A percentile compares a stretch with the other conserved stretches of the same genome.
These are phyloP conservation scores for Leptopilina myrica DNA, from an alignment of 2,888 invertebrate genomes.

Conservation along the genomic window DNA sequence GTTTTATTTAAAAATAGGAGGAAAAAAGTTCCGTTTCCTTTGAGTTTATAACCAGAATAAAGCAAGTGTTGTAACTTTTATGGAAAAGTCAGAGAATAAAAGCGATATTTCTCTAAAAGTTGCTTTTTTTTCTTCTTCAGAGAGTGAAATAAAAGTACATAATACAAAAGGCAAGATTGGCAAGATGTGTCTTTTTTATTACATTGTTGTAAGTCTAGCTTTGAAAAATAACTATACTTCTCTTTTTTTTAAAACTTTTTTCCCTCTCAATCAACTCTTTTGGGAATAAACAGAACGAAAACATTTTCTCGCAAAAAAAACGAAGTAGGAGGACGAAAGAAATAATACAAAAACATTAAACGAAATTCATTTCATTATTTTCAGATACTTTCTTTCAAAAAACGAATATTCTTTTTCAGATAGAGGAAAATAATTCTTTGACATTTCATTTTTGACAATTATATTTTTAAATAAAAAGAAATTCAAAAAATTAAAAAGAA, in stretches of 20 bases:
- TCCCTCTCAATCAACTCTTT: background rate
- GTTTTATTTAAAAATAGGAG: too few relatives aligned
- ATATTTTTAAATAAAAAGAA: too few relatives aligned
- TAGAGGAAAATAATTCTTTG: background rate
- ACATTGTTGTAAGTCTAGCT: background rate
- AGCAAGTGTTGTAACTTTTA: slow-evolving; percentile 17
- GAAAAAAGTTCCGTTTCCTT: background rate
- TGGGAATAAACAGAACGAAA: background rate
- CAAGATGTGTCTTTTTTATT: slow-evolving; percentile 16
- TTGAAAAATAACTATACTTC: background rate
- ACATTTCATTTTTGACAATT: background rate
- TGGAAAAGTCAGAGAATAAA: slow-evolving; percentile 41
- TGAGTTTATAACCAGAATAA: slow-evolving; percentile 13
- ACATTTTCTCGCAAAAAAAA: background rate
- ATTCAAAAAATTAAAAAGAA: too few relatives aligned
- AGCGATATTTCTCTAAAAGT: slow-evolving; percentile 34
- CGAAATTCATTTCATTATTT: background rate
- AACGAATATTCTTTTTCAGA: background rate
- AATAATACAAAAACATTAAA: background rate
- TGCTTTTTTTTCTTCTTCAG: slow-evolving; percentile 33
- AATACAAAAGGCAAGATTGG: slow-evolving; percentile 6
- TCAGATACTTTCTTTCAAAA: background rate
- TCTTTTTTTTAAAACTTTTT: background rate
- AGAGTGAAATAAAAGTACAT: slow-evolving; percentile 31
- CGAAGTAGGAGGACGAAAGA: too few relatives aligned